These are phyloP conservation scores for Melanotaenia duboulayi DNA, from an alignment of 2,113 vertebrate species.

Conservation along the genomic window DNA sequence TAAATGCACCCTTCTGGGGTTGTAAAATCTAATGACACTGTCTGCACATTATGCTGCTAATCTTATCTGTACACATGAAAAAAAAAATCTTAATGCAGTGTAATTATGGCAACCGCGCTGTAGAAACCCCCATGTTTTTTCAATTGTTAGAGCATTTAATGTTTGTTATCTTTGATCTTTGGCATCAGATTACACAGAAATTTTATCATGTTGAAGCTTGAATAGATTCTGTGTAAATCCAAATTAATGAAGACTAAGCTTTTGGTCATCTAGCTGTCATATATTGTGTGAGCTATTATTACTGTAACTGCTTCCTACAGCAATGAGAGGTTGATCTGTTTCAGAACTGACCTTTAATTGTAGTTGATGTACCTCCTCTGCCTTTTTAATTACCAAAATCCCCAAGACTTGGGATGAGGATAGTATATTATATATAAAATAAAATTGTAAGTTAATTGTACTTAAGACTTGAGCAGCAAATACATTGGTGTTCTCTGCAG, in stretches of 20 bases:
- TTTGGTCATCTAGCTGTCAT: too few relatives aligned
- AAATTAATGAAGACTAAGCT: background rate
- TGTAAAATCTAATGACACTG: constrained; percentile 18
- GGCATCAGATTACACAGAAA: background rate
- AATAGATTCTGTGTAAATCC: background rate
- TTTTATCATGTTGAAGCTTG: background rate
- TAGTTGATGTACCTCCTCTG: too few relatives aligned
- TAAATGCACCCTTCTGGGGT: background rate
- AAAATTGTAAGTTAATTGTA: background rate
- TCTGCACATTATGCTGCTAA: constrained; percentile 28
- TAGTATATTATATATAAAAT: too few relatives aligned
- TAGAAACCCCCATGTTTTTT: background rate
- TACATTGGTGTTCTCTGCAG: background rate
- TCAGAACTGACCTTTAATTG: background rate
- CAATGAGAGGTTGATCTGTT: background rate
- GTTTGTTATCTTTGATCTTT: constrained; percentile 24
- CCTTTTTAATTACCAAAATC: too few relatives aligned
- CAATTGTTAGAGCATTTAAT: constrained; percentile 2
- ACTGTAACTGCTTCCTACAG: background rate
- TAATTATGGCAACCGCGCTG: constrained; percentile 33
- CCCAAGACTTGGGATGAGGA: too few relatives aligned
- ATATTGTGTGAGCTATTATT: too few relatives aligned
- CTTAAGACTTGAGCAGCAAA: too few relatives aligned
- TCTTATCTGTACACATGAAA: constrained; percentile 34
- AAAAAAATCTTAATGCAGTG: constrained; percentile 12